Conservation (phyloP, 2,888 invertebrate genomes). For the Tetanocera ferruginea region DNA sequence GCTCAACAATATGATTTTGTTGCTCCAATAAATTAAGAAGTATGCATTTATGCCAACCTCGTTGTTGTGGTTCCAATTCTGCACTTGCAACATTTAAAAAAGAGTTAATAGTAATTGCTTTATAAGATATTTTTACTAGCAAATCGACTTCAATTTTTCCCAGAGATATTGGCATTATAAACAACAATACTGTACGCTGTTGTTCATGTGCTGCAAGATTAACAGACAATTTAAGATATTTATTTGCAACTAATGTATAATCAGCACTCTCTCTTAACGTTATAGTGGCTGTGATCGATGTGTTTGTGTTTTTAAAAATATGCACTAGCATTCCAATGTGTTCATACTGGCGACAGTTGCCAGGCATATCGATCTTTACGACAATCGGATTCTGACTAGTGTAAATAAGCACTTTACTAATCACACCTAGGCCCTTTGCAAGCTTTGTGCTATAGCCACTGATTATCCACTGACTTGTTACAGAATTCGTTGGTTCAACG, state of each 20-base stretch:
- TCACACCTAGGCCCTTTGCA: conserved; percentile 84
- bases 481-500: conserved; percentile 75
- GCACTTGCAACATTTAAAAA: conserved; percentile 1
- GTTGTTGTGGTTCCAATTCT: not conserved
- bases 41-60: conserved; percentile 80
- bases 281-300: conserved; percentile 84
- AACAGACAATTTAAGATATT: not conserved
- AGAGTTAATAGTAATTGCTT: not conserved
- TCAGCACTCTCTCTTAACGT: conserved; percentile 83
- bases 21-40: conserved; percentile 78
- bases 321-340: conserved; percentile 90
- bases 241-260: conserved; percentile 77
- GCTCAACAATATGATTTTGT: conserved; percentile 19
- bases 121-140: not conserved
- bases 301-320: conserved; percentile 90
- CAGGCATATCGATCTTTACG: conserved; percentile 91
- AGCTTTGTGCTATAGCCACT: conserved; percentile 90
- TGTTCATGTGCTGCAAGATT: not conserved
- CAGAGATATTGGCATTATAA: not conserved
- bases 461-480: conserved; percentile 89
- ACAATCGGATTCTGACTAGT: conserved; percentile 89
- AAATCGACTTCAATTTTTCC: not conserved
- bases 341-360: conserved; percentile 84
- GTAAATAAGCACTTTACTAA: conserved; percentile 82
- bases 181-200: not conserved